phyloP scores from a whole-genome alignment of 2,113 vertebrate species.

The Aegotheles bennettii region DNA sequence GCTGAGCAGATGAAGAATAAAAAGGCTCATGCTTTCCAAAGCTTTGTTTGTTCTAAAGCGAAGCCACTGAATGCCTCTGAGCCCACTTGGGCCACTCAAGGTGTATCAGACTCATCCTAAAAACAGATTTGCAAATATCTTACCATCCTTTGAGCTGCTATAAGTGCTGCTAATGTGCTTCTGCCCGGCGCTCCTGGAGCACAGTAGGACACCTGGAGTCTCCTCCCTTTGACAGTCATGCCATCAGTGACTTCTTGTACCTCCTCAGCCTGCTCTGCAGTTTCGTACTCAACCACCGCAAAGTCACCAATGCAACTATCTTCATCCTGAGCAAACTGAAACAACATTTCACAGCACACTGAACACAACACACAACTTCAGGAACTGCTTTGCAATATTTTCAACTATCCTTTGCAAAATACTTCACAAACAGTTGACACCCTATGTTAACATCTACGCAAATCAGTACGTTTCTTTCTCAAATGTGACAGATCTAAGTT shows the following conservation, averaged over 20 bases:
- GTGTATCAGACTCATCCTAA: neutral
- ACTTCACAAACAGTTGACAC: neutral
- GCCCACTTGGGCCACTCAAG: neutral
- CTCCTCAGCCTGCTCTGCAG: constrained; percentile 87
- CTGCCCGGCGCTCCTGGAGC: constrained; percentile 91
- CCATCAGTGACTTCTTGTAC: constrained; percentile 78
- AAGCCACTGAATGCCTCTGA: neutral
- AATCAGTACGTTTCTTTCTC: accelerated
- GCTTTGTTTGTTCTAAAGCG: neutral
- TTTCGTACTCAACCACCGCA: constrained; percentile 91
- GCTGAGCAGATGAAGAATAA: neutral
- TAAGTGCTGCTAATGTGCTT: constrained; percentile 90
- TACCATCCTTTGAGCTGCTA: constrained; percentile 94
- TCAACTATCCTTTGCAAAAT: neutral
- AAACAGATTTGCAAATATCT: constrained; percentile 14
- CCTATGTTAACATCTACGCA: accelerated
- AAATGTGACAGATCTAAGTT: neutral
- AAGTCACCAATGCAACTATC: constrained; percentile 84
- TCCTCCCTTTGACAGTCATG: constrained; percentile 76
- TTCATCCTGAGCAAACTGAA: constrained; percentile 93
- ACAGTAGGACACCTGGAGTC: constrained; percentile 88
- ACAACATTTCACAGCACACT: neutral
- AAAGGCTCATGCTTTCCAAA: neutral
- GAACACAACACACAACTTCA: neutral
- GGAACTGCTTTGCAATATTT: neutral